These are phyloP conservation scores for Macropis europaea DNA, from an alignment of 2,888 invertebrate species.

Conservation along the genomic window DNA sequence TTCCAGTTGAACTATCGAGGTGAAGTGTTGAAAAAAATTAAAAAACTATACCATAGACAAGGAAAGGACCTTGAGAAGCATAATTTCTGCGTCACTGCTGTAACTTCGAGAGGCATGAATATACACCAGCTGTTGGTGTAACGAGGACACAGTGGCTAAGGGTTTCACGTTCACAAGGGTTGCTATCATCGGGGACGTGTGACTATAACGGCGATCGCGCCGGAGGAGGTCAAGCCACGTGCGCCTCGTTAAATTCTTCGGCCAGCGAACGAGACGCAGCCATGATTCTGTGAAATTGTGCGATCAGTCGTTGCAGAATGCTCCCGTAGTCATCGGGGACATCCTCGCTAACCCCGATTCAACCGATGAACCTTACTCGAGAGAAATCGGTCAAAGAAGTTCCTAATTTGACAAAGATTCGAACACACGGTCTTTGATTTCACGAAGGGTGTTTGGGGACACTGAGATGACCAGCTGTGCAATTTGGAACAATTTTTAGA, in stretches of 20 bases:
- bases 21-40: too few relatives aligned
- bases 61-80: too few relatives aligned
- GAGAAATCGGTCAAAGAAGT: neutral
- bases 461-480: too few relatives aligned
- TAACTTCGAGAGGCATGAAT: constrained; percentile 5
- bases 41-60: too few relatives aligned
- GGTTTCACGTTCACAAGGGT: constrained; percentile 31
- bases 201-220: constrained; percentile 33
- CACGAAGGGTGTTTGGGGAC: constrained; percentile 13
- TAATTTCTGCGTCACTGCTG: too few relatives aligned
- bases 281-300: constrained; percentile 75
- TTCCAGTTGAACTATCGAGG: too few relatives aligned
- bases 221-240: constrained; percentile 66
- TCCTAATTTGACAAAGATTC: neutral
- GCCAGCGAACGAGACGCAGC: constrained; percentile 56
- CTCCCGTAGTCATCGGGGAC: constrained; percentile 22
- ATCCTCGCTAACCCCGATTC: constrained; percentile 2
- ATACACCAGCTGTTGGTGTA: constrained; percentile 30
- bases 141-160: constrained; percentile 40
- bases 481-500: too few relatives aligned
- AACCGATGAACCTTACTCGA: neutral
- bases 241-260: constrained; percentile 78
- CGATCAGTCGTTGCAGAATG: constrained; percentile 71
- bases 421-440: constrained; percentile 23
- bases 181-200: constrained; percentile 57